phyloP scores from a whole-genome alignment of 1,140 invertebrate species.

The Hyphantria cunea region DNA sequence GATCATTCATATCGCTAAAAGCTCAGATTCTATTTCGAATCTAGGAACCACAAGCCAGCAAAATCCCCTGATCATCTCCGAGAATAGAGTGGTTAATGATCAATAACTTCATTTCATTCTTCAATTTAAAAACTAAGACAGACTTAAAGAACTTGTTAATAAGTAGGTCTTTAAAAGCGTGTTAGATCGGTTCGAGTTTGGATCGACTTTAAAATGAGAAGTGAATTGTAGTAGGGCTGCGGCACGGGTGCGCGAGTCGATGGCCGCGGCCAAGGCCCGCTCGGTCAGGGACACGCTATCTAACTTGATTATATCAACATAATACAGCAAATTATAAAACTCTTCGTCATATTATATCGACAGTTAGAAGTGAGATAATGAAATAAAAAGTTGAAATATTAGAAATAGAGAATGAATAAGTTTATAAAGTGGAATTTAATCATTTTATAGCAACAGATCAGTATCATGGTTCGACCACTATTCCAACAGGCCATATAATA shows the following conservation, averaged over 20 bases:
- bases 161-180: no score
- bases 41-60: no score
- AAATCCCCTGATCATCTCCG: not conserved
- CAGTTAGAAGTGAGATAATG: not conserved
- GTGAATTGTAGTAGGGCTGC: slow-evolving; percentile 39
- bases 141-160: no score
- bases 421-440: no score
- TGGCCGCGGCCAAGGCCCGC: slow-evolving; percentile 68
- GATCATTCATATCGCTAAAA: no score
- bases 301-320: slow-evolving; percentile 50
- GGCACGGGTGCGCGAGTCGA: slow-evolving; percentile 53
- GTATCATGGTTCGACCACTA: no score
- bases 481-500: no score
- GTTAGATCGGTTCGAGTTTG: no score
- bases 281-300: slow-evolving; percentile 71
- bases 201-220: slow-evolving; percentile 32
- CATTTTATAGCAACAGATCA: no score
- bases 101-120: slow-evolving; percentile 6
- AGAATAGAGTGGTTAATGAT: slow-evolving; percentile 15
- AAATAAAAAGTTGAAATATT: not conserved
- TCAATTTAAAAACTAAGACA: no score
- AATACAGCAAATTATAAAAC: slow-evolving; percentile 5
- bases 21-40: no score
- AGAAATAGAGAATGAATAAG: no score
- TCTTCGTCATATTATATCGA: not conserved